Base-by-base conservation (phyloP, 2,113 vertebrate species). In the Macquaria ambigua region DNA sequence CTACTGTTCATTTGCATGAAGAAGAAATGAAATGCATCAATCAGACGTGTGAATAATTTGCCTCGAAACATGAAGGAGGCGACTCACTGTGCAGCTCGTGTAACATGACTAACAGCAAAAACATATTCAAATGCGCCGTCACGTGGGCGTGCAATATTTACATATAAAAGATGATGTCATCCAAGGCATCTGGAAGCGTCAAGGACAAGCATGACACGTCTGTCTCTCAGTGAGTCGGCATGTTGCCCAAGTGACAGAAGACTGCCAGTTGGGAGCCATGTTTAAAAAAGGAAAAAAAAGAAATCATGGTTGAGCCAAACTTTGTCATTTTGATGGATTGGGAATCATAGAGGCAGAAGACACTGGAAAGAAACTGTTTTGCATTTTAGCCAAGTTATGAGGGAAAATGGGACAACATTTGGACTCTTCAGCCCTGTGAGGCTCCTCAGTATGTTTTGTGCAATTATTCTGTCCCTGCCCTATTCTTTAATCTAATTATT, bases 1-100 rank as follows among this genome's bases (percentile, higher is more conserved):
- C 20, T n/a, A 63, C 79, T 75, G 67, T 43, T 90, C 66, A 75
- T 89, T 87, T 85, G 85, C 85, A 87, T 68, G 74, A 52, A 56
- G 37, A 77, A 76, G 64, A 82, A 82, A 76, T 77, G 53, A 79
- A 86, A 86, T 16, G 56, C 77, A 80, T 86, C 83, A 78, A 59
- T 88, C 77, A 79, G 74, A 86, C 14, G 59, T 66, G 46, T 79
- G 81, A 83, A 82, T 73, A 70, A 87, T 87, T 80, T 70, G 63
- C 59, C 50, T 74, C 67, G 52, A 28, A 74, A 73, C n/a, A 76
- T 1, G 62, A 82, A 43, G 48, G 46, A 21, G 39, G 25, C 4
- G 7, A 56, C 56, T 82, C 70, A 15, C 71, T 46, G 28, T 28
- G 31, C 75, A 73, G 56, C 61, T 7, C 28, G 37, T 63, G 80